Evolutionary conservation across 2,888 invertebrate species (phyloP), one percentile per base, ranked within the genome.

Genomic region (Diarsia brunnea): DNA sequence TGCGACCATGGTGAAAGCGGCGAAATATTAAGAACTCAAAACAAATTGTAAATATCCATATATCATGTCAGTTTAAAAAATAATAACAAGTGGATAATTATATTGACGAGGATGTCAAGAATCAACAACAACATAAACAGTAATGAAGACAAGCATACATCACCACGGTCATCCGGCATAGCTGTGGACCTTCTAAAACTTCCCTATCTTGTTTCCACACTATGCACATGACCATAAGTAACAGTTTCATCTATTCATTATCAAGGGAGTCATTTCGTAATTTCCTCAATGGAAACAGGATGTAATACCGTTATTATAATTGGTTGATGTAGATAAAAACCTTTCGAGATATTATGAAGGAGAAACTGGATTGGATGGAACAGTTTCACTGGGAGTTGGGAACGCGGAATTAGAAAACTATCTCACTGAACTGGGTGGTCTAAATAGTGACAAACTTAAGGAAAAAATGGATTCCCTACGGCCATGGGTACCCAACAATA

Each of bases 281-380:
- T 85, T 85, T 85, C 75, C 83, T 82, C 70, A 64, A 47, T 70
- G 61, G 49, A 74, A 74, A 72, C 83, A 79, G 84, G 84, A 85
- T 82, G 83, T 47, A 1, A 8, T 58, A 16, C 83, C 70, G 84
- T 69, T 85, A 73, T 58, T 60, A 60, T 84, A 82, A 83, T 74
- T 85, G 53, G 69, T 75, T 45, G 64, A 64, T 16, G 47, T 60
- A 69, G 65, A 84, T 81, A 69, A 60, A 81, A 81, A 60, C 71
- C 24, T 73, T 24, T 24, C 38, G 63, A 85, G 43, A 47, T 68
- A 68, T 61, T 70, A 64, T 61, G 43, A 60, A 53, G 55, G n/a
- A 66, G 77, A 73, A 75, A 73, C 82, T 67, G 49, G 77, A 73
- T 80, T 69, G 27, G 24, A 61, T 51, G 14, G 14, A 60, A 24